Evolutionary conservation across 2,797 vertebrate genomes (phyloP).

Genomic region (Delichon dasypus): DNA sequence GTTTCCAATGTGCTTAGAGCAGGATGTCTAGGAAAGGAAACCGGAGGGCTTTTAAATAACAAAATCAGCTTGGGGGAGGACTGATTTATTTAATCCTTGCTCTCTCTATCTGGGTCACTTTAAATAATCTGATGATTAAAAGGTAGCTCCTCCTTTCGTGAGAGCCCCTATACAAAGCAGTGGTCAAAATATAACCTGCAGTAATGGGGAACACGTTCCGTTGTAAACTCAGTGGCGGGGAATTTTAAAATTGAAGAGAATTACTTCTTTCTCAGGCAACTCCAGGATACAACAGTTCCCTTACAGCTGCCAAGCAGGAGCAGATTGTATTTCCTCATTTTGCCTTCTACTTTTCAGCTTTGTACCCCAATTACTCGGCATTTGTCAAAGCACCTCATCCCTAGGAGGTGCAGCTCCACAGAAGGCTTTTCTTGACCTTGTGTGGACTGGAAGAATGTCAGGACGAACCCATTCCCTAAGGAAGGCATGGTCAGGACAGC

Average conservation of each 20-base stretch:
- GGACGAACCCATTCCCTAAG: background rate
- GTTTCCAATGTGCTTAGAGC: slow-evolving; percentile 30
- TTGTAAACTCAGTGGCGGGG: background rate
- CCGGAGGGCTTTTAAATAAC: slow-evolving; percentile 57
- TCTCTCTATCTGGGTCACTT: slow-evolving; percentile 63
- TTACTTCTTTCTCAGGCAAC: background rate
- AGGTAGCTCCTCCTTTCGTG: background rate
- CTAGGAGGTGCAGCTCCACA: background rate
- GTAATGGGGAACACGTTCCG: fast-evolving
- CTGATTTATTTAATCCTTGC: slow-evolving; percentile 62
- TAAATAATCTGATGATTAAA: slow-evolving; percentile 64
- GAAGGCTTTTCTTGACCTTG: background rate
- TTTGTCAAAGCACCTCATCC: background rate
- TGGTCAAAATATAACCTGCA: background rate
- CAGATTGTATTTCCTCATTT: background rate
- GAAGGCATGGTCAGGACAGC: background rate
- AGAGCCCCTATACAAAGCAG: background rate
- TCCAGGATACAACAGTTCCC: background rate
- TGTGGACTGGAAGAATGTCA: background rate
- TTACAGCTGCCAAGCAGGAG: background rate
- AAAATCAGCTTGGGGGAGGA: slow-evolving; percentile 42
- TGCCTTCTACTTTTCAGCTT: background rate
- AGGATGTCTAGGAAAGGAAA: slow-evolving; percentile 30
- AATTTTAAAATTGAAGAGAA: background rate
- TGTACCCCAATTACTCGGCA: background rate